These are phyloP conservation scores for Riparia riparia DNA, from an alignment of 2,113 vertebrate species.

Conservation along the genomic window DNA sequence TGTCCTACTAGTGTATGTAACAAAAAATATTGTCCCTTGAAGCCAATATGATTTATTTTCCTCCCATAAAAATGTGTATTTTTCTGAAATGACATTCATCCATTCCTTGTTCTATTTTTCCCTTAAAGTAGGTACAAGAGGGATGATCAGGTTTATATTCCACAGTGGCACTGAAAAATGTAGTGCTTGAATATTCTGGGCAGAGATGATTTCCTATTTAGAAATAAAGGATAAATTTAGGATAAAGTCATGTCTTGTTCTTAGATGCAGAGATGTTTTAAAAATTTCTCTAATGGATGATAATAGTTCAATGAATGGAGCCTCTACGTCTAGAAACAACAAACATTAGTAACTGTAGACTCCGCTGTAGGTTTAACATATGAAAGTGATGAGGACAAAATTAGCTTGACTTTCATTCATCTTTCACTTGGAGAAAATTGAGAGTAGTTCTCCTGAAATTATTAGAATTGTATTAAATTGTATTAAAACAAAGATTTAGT, in stretches of 20 bases:
- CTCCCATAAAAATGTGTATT: neutral
- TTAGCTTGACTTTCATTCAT: neutral
- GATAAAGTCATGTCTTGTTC: neutral
- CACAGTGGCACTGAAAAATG: conserved; percentile 3
- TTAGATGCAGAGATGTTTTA: neutral
- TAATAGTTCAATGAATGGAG: neutral
- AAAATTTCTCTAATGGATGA: neutral
- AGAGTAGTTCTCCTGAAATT: neutral
- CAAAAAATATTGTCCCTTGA: neutral
- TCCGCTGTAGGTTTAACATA: neutral
- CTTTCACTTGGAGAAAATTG: neutral
- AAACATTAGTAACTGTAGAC: neutral
- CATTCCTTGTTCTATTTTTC: neutral
- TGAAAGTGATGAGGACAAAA: neutral
- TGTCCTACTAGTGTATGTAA: neutral
- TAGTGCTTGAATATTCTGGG: neutral
- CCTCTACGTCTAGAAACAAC: neutral
- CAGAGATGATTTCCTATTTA: neutral
- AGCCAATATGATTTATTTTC: neutral
- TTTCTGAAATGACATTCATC: neutral
- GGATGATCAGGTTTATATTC: neutral
- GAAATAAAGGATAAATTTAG: neutral
- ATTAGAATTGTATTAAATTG: neutral
- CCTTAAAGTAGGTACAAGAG: neutral
- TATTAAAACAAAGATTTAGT: neutral